Evolutionary conservation across 2,113 vertebrate species (phyloP).

Genomic region (Thomomys bottae): DNA sequence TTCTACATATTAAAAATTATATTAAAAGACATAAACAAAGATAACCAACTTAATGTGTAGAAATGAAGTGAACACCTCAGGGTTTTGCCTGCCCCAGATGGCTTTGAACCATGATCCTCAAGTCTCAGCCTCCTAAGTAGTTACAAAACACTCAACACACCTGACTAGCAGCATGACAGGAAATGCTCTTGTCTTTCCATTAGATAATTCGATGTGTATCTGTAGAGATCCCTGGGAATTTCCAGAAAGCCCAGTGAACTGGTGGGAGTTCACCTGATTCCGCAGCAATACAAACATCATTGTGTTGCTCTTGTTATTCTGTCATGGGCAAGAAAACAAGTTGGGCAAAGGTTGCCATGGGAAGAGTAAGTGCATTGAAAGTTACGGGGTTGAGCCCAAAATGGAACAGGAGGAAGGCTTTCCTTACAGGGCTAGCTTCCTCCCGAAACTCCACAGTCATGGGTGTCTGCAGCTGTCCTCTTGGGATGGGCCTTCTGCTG

Average conservation of each 20-base stretch:
- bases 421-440: conserved; percentile 78
- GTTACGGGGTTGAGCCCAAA: accelerated
- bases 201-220: conserved; percentile 83
- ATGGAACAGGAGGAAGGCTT: accelerated
- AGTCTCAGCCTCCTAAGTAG: too few species aligned
- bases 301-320: neutral
- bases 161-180: conserved; percentile 89
- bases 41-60: neutral
- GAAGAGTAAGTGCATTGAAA: neutral
- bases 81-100: accelerated
- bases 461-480: conserved; percentile 79
- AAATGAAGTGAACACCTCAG: neutral
- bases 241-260: conserved; percentile 82
- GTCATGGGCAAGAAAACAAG: neutral
- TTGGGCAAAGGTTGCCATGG: neutral
- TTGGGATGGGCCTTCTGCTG: conserved; percentile 81
- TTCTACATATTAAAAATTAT: neutral
- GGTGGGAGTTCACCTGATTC: conserved; percentile 84
- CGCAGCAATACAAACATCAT: conserved; percentile 72
- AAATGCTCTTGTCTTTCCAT: conserved; percentile 75
- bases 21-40: neutral
- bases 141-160: conserved; percentile 68
- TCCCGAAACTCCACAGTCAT: conserved; percentile 81
- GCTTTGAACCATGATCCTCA: too few species aligned
- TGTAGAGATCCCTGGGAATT: conserved; percentile 82